Percentiles rank a stretch among this genome's conserved stretches.
Conservation (phyloP, 2,113 vertebrate genomes). For the human region DNA sequence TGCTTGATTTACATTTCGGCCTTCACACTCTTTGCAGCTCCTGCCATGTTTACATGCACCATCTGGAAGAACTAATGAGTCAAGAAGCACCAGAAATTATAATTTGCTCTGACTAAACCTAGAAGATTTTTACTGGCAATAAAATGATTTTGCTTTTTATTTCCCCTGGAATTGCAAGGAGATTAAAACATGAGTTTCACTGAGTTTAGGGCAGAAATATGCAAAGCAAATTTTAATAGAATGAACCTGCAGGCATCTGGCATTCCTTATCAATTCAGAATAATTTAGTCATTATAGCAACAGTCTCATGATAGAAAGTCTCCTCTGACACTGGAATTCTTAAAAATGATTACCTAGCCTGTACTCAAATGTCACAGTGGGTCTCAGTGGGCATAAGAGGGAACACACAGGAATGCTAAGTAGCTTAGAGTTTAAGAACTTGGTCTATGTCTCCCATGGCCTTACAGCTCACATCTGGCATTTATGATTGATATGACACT, state of each 20-base stretch:
- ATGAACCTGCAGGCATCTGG: slow-evolving; percentile 67
- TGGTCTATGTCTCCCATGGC: background rate
- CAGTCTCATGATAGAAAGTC: slow-evolving; percentile 49
- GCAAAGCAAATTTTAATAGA: slow-evolving; percentile 69
- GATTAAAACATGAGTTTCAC: slow-evolving; percentile 63
- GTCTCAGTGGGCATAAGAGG: background rate
- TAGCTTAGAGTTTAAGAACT: background rate
- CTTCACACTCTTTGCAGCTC: slow-evolving; percentile 61
- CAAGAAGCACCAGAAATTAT: slow-evolving; percentile 69
- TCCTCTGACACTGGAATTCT: slow-evolving; percentile 61
- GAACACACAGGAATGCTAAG: background rate
- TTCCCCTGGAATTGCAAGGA: slow-evolving; percentile 36
- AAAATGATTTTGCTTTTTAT: slow-evolving; percentile 43
- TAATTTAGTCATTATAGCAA: slow-evolving; percentile 57
- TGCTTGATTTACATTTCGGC: slow-evolving; percentile 75
- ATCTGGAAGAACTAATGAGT: slow-evolving; percentile 76
- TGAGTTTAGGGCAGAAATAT: slow-evolving; percentile 37
- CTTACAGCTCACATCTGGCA: background rate
- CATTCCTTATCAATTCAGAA: slow-evolving; percentile 52
- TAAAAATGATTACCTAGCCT: slow-evolving; percentile 50
- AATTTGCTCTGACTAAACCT: slow-evolving; percentile 65
- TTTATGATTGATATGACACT: background rate
- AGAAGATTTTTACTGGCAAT: slow-evolving; percentile 61
- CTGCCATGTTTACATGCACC: slow-evolving; percentile 68
- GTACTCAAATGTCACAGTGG: background rate